Evolutionary conservation across 2,113 vertebrate species (phyloP), one percentile per base, ranked within the genome.

Genomic region (Scalopus aquaticus): DNA sequence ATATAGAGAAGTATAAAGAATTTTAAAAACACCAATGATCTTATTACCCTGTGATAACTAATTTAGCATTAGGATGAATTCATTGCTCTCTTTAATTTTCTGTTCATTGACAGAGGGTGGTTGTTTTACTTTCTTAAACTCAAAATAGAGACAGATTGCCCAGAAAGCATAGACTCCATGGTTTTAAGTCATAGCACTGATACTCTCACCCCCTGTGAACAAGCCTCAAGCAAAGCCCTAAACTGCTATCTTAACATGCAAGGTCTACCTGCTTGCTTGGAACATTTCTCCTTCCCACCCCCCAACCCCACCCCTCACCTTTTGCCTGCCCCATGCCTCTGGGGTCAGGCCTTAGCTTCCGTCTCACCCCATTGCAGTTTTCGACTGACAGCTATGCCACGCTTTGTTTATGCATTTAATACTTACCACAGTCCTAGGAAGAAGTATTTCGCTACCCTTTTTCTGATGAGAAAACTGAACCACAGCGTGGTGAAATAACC

Each of bases 61-160:
- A 64, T 67, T 80, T 64, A 69, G 30, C 26, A 60, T 46, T 76
- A 76, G 19, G 26, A 7, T 20, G 51, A 13, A 35, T n/a, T n/a
- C n/a, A n/a, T 73, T 88, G 76, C 42, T 54, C 44, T 73, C 44
- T 78, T 81, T 65, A 78, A 72, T 78, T 73, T 64, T 67, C 44
- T 84, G 1, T 84, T 58, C 20, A 24, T 65, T 7, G 10, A 62
- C 73, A 80, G 44, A 69, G 15, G 49, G 17, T 51, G 28, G 49
- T 65, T 73, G 22, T 79, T 93, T 92, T 65, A 80, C 80, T 84
- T 56, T 81, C 20, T 87, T 42, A 82, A 88, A n/a, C 42, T 49
- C 49, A 72, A 92, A 90, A 56, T 56, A 28, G 46, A 72, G 26
- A 77, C 30, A 72, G 56, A 39, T 73, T 46, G 30, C 37, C 30